Conservation (phyloP, 1,140 invertebrate genomes). For the Bemisia tabaci region DNA sequence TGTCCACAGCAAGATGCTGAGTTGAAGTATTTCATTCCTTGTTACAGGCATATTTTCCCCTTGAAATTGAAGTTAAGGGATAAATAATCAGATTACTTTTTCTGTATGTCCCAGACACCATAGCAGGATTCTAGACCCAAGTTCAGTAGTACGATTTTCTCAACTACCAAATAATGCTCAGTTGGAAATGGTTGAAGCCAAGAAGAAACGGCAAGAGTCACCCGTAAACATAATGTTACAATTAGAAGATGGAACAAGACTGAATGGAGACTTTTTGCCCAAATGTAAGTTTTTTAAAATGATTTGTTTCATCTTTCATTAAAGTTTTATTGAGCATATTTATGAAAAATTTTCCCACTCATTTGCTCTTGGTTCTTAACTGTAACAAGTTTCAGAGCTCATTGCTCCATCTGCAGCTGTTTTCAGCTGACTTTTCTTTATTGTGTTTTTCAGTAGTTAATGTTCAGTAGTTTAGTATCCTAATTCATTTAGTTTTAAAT, state of each 20-base stretch:
- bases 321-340: too few relatives aligned
- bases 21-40: slow-evolving; percentile 8
- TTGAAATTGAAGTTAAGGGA: background rate
- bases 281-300: slow-evolving; percentile 17
- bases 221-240: slow-evolving; percentile 56
- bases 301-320: slow-evolving; percentile 5
- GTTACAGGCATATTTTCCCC: background rate
- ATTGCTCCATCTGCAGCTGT: too few relatives aligned
- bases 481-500: too few relatives aligned
- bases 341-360: too few relatives aligned
- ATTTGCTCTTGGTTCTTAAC: too few relatives aligned
- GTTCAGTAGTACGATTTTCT: slow-evolving; percentile 55
- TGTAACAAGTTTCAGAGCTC: too few relatives aligned
- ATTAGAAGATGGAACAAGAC: slow-evolving; percentile 49
- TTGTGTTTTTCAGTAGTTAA: too few relatives aligned
- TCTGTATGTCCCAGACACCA: slow-evolving; percentile 42
- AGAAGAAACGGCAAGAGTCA: slow-evolving; percentile 40
- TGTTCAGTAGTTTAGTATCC: too few relatives aligned
- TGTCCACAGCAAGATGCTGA: background rate
- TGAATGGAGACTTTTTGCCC: slow-evolving; percentile 45
- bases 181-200: slow-evolving; percentile 54
- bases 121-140: slow-evolving; percentile 54
- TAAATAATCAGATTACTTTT: slow-evolving; percentile 2
- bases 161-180: slow-evolving; percentile 69
- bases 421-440: too few relatives aligned